Base-by-base conservation (phyloP, 1,140 invertebrate genomes). In the Hycleus phaleratus region DNA sequence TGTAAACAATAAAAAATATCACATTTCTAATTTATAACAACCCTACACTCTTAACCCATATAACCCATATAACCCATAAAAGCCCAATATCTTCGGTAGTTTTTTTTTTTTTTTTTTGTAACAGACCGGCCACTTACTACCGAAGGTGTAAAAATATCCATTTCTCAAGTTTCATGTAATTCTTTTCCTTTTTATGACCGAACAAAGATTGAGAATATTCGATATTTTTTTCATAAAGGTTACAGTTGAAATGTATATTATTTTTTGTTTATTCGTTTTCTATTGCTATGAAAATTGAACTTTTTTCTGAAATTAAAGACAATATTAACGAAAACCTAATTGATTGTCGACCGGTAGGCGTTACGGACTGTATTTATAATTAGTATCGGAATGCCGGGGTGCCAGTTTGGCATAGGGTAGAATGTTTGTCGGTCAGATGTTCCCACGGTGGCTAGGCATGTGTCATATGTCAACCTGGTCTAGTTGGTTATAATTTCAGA, bases 1-100 rank as follows among this genome's bases (percentile, higher is more conserved):
- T 56, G 47, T 44, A 52, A 46, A 55, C 52, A 55, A 26, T 18
- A 18, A 55, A 55, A 47, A 55, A 43, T 55, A 55, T 55, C 52
- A 55, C 52, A 44, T 55, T 55, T 55, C 52, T 55, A 55, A 55
- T 55, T 55, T 55, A 55, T 55, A 32, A 46, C 52, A 24, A 55
- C 52, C 44, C 52, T 55, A 55, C 38, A 55, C 12, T 26, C 44
- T 55, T 55, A 55, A 55, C 52, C 52, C 52, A 55, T 10, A 2
- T 39, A 39, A 18, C 18, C 18, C 18, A 18, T 52, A 52, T 55
- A 55, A 55, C 52, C 52, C 52, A 55, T 53, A 53, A 53, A 26
- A 42, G 9, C 51, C 51, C 43, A 32, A 46, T 45, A 7, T 53
- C 51, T 53, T 53, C 46, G 26, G 51, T 38, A 53, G 43, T 52